Conservation (phyloP, 2,113 vertebrate species). For the Sterrhoptilus dennistouni region DNA sequence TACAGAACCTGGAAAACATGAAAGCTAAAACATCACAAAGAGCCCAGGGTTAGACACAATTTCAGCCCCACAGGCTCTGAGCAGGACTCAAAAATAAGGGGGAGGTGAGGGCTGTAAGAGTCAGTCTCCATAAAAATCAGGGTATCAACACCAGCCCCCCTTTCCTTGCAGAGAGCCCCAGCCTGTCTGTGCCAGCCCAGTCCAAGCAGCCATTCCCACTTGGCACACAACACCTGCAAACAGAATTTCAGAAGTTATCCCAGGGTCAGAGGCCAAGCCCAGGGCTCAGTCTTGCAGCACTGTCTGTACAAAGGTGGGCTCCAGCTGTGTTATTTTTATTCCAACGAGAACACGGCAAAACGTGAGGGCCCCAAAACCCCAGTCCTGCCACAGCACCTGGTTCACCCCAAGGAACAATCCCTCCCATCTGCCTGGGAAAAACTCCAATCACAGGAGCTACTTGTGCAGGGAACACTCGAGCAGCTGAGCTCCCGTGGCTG, state of each 20-base stretch:
- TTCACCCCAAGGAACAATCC: not conserved
- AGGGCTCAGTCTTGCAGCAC: not conserved
- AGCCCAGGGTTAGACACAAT: not conserved
- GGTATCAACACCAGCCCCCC: not conserved
- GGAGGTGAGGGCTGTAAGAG: not conserved
- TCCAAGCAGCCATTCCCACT: not conserved
- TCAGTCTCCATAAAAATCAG: not conserved
- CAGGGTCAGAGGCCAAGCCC: not conserved
- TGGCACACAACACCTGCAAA: not conserved
- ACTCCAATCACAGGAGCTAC: not conserved
- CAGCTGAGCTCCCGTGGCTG: not conserved
- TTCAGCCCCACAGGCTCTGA: not conserved
- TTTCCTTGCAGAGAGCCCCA: not conserved
- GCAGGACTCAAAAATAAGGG: not conserved
- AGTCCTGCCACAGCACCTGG: not conserved
- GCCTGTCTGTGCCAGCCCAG: not conserved
- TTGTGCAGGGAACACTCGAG: slow-evolving; percentile 8
- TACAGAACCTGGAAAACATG: no score
- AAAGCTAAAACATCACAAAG: not conserved
- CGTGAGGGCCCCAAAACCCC: not conserved
- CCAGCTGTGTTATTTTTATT: not conserved
- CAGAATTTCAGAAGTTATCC: not conserved
- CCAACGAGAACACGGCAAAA: accelerated
- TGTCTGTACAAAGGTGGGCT: not conserved
- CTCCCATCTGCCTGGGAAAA: not conserved